Base-by-base conservation (phyloP, 1,140 invertebrate species). In the Drosophila quadrilineata region DNA sequence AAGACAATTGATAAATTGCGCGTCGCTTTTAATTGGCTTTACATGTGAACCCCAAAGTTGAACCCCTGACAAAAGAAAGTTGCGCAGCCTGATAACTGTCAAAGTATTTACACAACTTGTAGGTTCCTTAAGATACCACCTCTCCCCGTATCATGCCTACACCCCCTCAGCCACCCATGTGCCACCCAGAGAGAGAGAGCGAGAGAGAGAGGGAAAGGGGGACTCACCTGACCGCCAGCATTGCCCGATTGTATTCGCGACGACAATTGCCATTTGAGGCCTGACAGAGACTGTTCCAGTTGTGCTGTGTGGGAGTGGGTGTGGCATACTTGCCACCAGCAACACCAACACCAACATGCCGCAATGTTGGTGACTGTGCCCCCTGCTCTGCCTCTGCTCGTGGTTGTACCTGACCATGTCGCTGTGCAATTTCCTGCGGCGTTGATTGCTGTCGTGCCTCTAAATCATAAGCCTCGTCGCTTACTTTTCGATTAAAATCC, bases 401-500 rank as follows among this genome's bases (percentile, higher is more conserved):
- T 2, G 52, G 40, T 19, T n/a, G n/a, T n/a, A n/a, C 62, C 22
- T 26, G 24, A 21, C 49, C 53, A 28, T 26, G 50, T 35, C 26
- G 57, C 48, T 19, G 24, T 53, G 59, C 66, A 85, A 85, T 84
- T 84, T 84, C 79, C 79, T 85, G 79, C 54, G 77, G 77, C 77
- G 46, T 52, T 87, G 74, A 75, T 82, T 82, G 75, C 67, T 40
- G 48, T 65, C 45, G 50, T 65, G 57, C 33, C 72, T 62, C 75
- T 84, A 87, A 75, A 87, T 87, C 74, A 79, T 79, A 76, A 64
- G 52, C 43, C 41, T 70, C 49, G 63, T 31, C 53, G 36, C 50
- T 35, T 36, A 50, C 36, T 70, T 87, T 87, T 87, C 77, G 84
- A 87, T 87, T 87, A 71, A 84, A 84, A 75, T 77, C 77, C 73